Evolutionary conservation across 2,888 invertebrate genomes (phyloP).

Genomic region (Lysandra coridon): DNA sequence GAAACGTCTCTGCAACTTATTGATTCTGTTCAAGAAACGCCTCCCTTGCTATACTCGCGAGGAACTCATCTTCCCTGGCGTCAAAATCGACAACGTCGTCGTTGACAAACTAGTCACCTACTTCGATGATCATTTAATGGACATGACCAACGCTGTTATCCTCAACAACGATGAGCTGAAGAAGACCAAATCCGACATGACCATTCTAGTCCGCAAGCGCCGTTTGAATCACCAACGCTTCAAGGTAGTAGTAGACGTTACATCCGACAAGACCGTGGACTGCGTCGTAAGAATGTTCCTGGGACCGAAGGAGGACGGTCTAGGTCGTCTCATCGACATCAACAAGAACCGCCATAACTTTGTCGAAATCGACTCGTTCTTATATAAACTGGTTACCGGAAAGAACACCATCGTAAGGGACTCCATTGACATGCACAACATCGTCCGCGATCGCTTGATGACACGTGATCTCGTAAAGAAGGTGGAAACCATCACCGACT

Average conservation of each 20-base stretch:
- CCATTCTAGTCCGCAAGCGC: conserved; percentile 78
- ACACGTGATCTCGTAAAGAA: conserved; percentile 83
- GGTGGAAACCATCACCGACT: conserved; percentile 75
- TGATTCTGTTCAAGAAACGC: conserved; percentile 80
- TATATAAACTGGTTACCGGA: conserved; percentile 81
- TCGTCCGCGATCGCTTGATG: conserved; percentile 83
- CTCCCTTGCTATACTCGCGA: conserved; percentile 81
- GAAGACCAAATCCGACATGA: conserved; percentile 70
- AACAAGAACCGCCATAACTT: conserved; percentile 82
- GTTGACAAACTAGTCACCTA: conserved; percentile 84
- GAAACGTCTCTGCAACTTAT: conserved; percentile 79
- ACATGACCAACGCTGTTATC: conserved; percentile 81
- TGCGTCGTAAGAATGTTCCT: conserved; percentile 84
- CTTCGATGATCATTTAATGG: conserved; percentile 84
- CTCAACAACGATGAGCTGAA: conserved; percentile 71
- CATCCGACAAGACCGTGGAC: conserved; percentile 79
- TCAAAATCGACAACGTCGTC: conserved; percentile 81
- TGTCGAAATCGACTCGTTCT: conserved; percentile 83
- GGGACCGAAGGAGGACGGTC: conserved; percentile 84
- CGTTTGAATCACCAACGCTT: conserved; percentile 84
- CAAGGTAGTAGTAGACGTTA: conserved; percentile 77
- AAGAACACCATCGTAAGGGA: conserved; percentile 82
- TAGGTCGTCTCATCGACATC: conserved; percentile 78
- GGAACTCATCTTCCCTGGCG: conserved; percentile 82
- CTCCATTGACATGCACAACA: conserved; percentile 84